A percentile compares a stretch with the other conserved stretches of the same genome.
Conservation (phyloP, 2,113 vertebrate genomes). For the Turnix velox region DNA sequence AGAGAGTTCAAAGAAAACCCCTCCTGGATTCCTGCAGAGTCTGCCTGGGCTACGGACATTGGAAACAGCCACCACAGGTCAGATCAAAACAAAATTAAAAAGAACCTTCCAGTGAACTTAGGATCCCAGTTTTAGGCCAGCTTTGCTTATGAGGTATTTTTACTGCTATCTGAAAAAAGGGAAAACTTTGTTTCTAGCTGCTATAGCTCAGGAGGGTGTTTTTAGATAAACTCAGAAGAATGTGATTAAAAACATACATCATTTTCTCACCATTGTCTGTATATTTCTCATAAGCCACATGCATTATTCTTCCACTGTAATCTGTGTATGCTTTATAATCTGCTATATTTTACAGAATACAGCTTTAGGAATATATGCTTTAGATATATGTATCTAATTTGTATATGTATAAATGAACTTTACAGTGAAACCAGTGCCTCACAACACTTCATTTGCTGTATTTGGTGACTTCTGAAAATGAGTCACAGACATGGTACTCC, state of each 20-base stretch:
- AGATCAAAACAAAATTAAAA: slow-evolving; percentile 38
- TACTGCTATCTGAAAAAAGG: neutral
- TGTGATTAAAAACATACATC: neutral
- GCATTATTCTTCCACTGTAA: too few relatives aligned
- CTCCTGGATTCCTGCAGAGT: slow-evolving; percentile 45
- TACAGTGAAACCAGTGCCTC: neutral
- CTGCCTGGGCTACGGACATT: slow-evolving; percentile 25
- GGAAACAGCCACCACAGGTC: slow-evolving; percentile 36
- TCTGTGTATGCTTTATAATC: too few relatives aligned
- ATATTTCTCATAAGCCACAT: too few relatives aligned
- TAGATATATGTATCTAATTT: neutral
- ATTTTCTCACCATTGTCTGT: too few relatives aligned
- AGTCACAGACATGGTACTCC: neutral
- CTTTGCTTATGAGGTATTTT: neutral
- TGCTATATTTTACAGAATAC: too few relatives aligned
- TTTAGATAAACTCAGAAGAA: neutral
- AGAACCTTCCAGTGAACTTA: neutral
- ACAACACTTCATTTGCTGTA: neutral
- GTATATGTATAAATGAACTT: neutral
- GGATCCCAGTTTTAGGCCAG: neutral
- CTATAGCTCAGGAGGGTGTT: neutral
- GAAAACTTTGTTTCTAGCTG: neutral
- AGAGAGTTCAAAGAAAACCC: slow-evolving; percentile 52
- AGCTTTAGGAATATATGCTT: neutral
- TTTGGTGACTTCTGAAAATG: neutral